Base-by-base conservation (phyloP, 2,797 vertebrate genomes). In the Mionectes olivaceus region DNA sequence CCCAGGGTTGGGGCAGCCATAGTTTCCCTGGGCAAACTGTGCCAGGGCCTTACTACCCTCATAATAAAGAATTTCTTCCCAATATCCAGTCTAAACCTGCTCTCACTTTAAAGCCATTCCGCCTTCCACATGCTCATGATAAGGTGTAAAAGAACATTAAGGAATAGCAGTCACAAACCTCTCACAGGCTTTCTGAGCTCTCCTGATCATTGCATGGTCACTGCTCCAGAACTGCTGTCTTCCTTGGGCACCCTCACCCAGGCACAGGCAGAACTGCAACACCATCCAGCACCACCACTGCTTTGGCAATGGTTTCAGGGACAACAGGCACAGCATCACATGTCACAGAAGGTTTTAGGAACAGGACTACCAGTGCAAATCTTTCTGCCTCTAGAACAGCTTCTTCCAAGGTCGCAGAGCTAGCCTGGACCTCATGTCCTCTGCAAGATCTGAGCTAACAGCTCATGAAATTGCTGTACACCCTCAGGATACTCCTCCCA, bases 401-500 rank as follows among this genome's bases (percentile, higher is more conserved):
- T 57, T 89, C 27, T 80, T 89, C 65, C 82, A 78, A 83, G 65
- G 65, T 61, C 7, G 0, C 21, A 52, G 50, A 64, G 16, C 55
- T 33, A 76, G 65, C 28, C 43, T 2, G 2, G 60, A n/a, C 43
- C 28, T 81, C 5, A 0, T 0, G 1, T 87, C 32, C 56, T 56
- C 50, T 46, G 50, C 1, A 1, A 73, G 64, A 69, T 69, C 44
- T 59, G 82, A 87, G 22, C 35, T 81, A 92, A 92, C 52, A 87
- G 56, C 83, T 87, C 15, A 0, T 25, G 61, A 74, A 92, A 47
- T 24, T 10, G 0, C 11, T 1, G 0, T 2, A 1, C 10, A 8
- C 79, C 61, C 70, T 87, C 11, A 0, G 39, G 82, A 57, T 50
- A 32, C 24, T 77, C 56, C n/a, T 81, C 39, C 75, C 53, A 63